Evolutionary conservation across 2,888 invertebrate species (phyloP), one percentile per base, ranked within the genome.

Genomic region (Phyllotreta striolata): DNA sequence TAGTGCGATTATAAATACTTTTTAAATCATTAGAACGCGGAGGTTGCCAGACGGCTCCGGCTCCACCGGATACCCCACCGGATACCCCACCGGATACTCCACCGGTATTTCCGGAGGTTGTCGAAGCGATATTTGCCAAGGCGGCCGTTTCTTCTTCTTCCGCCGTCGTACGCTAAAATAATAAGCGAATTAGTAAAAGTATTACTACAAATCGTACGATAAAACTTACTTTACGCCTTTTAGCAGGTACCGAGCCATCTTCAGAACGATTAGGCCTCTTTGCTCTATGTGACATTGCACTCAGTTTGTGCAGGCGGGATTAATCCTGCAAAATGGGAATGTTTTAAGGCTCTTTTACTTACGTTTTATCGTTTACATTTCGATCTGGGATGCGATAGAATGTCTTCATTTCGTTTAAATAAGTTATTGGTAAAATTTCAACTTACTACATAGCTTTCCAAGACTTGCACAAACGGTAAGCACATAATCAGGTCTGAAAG

Each of bases 11-110:
- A 84, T 95, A 95, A 81, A 95, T 95, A 82, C 92, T 91, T 85
- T 93, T 94, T 81, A 94, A 89, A 84, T 94, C 94, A 80, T 89
- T 90, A 75, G 92, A 89, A 76, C 92, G 89, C 76, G 93, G 88
- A 76, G 92, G 90, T 80, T 92, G 92, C 94, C 93, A 94, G 34
- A 59, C 66, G 7, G 63, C 65, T 10, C 51, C 13, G 13, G 49
- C 9, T 10, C 55, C 52, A 43, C 37, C 38, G 24, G 38, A n/a
- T n/a, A n/a, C n/a, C n/a, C n/a, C n/a, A n/a, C n/a, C n/a, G n/a
- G n/a, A n/a, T n/a, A n/a, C n/a, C n/a, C n/a, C n/a, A n/a, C n/a
- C n/a, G n/a, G n/a, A n/a, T 44, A 65, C 62, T 55, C 66, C 66
- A 40, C 68, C 68, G 9, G 68, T 86, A 6, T 47, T 49, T 24